A percentile compares a stretch with the other conserved stretches of the same genome.
These are phyloP conservation scores for Gadopsis bispinosus DNA, from an alignment of 2,797 vertebrate genomes.

Conservation along the genomic window DNA sequence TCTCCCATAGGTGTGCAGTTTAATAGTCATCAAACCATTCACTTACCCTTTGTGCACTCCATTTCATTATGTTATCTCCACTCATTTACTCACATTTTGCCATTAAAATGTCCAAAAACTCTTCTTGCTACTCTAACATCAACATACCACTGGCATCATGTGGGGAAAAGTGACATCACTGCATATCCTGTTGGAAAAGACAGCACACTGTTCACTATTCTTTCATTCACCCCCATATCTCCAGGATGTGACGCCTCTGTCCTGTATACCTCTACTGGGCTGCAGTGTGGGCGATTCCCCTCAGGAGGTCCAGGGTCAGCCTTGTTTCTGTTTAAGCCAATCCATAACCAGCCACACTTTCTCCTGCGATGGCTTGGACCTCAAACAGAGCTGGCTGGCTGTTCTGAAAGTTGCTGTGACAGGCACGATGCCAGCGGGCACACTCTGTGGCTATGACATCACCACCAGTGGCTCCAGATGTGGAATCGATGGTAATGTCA, in stretches of 20 bases:
- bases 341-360: slow-evolving; percentile 90
- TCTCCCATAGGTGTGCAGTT: no score
- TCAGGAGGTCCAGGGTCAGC: slow-evolving; percentile 78
- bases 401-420: slow-evolving; percentile 85
- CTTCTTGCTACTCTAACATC: no score
- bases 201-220: neutral
- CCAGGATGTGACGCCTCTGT: slow-evolving; percentile 90
- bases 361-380: slow-evolving; percentile 86
- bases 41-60: no score
- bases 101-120: no score
- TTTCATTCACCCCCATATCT: neutral
- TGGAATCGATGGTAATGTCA: neutral
- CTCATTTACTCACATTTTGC: no score
- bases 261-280: slow-evolving; percentile 88
- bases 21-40: no score
- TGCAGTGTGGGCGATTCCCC: slow-evolving; percentile 87
- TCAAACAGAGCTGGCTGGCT: slow-evolving; percentile 90
- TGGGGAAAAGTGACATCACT: neutral
- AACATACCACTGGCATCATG: neutral
- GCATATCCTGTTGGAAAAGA: neutral
- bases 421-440: slow-evolving; percentile 76
- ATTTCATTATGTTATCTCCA: no score
- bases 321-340: slow-evolving; percentile 89
- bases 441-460: neutral
- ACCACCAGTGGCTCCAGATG: slow-evolving; percentile 15